phyloP scores from a whole-genome alignment of 2,888 invertebrate species.

The Hirtodrosophila confusa region DNA sequence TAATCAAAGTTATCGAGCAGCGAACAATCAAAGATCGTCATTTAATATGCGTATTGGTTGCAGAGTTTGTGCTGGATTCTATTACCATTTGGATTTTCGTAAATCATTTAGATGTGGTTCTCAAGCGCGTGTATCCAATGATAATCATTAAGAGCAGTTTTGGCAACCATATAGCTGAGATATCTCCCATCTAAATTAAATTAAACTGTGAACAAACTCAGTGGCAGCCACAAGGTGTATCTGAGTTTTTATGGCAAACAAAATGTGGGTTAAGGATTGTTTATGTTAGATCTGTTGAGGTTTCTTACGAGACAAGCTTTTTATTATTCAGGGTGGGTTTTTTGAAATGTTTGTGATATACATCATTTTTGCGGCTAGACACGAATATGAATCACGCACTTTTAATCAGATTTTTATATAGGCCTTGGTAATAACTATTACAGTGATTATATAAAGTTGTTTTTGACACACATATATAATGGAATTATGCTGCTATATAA shows the following conservation, averaged over 20 bases:
- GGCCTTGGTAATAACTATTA: no score
- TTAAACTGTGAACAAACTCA: no score
- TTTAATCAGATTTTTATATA: no score
- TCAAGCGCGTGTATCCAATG: constrained; percentile 16
- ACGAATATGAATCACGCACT: no score
- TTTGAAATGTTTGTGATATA: no score
- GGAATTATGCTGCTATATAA: no score
- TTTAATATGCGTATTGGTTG: constrained; percentile 8
- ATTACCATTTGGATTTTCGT: constrained; percentile 47
- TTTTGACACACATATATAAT: no score
- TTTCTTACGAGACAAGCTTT: not conserved
- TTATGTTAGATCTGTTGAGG: not conserved
- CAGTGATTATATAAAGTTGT: no score
- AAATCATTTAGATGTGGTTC: constrained; percentile 1
- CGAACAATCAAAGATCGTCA: constrained; percentile 7
- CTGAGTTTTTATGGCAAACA: not conserved
- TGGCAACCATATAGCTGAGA: not conserved
- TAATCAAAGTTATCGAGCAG: constrained; percentile 51
- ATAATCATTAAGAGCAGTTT: not conserved
- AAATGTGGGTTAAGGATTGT: constrained; percentile 16
- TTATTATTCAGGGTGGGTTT: no score
- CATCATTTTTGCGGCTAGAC: no score
- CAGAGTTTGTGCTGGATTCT: constrained; percentile 34
- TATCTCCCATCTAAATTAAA: no score
- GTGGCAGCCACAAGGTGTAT: not conserved